A percentile compares a stretch with the other conserved stretches of the same genome.
These are phyloP conservation scores for Formica selysi DNA, from an alignment of 1,140 invertebrate genomes.

Conservation along the genomic window DNA sequence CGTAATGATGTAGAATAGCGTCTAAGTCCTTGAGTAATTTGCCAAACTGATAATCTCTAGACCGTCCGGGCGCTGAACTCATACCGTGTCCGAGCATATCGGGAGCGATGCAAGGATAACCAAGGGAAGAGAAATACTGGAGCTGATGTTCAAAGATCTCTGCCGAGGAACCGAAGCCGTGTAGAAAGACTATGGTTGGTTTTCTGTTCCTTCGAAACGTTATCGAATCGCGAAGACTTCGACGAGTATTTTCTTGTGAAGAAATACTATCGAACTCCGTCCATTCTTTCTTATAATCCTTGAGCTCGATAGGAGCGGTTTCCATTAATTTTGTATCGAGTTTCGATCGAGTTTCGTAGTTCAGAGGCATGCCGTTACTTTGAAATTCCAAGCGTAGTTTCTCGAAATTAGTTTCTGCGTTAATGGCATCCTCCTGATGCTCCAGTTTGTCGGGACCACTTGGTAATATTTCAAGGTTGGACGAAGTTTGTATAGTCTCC, in stretches of 20 bases:
- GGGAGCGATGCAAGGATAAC: slow-evolving; percentile 90
- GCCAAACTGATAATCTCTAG: slow-evolving; percentile 89
- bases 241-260: background rate
- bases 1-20: slow-evolving; percentile 89
- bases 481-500: slow-evolving; percentile 38
- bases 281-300: slow-evolving; percentile 70
- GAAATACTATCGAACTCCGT: slow-evolving; percentile 52
- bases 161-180: slow-evolving; percentile 91
- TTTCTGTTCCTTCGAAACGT: slow-evolving; percentile 82
- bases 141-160: slow-evolving; percentile 90
- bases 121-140: slow-evolving; percentile 88
- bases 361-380: slow-evolving; percentile 70
- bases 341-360: slow-evolving; percentile 77
- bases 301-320: slow-evolving; percentile 67
- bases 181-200: slow-evolving; percentile 90
- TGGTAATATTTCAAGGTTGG: slow-evolving; percentile 10
- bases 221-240: slow-evolving; percentile 65
- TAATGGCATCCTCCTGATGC: slow-evolving; percentile 63
- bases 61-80: slow-evolving; percentile 88
- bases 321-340: slow-evolving; percentile 66
- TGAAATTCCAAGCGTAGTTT: slow-evolving; percentile 80
- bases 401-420: slow-evolving; percentile 76
- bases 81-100: slow-evolving; percentile 92
- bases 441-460: slow-evolving; percentile 25
- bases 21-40: slow-evolving; percentile 89